Percentiles rank a stretch among this genome's conserved stretches.
Evolutionary conservation across 2,888 invertebrate genomes (phyloP).

Genomic region (Melolontha melolontha): DNA sequence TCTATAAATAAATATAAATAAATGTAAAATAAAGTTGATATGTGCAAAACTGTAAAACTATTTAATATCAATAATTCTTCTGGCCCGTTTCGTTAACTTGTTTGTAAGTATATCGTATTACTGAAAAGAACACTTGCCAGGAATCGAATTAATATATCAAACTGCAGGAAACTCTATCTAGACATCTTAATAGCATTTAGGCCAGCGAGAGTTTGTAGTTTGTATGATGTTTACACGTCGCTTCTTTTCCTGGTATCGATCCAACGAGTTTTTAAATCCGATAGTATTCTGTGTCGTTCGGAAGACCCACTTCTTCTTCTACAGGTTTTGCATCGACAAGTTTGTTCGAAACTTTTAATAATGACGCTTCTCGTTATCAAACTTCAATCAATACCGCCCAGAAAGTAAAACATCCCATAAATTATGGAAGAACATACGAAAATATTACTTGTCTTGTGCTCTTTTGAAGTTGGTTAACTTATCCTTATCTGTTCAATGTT

Average conservation of each 20-base stretch:
- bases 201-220: constrained; percentile 20
- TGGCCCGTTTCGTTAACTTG: no score
- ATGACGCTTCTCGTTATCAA: constrained; percentile 6
- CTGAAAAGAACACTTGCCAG: no score
- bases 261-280: constrained; percentile 25
- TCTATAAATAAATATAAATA: no score
- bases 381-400: constrained; percentile 10
- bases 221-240: constrained; percentile 9
- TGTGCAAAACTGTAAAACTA: no score
- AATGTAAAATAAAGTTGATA: no score
- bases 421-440: neutral
- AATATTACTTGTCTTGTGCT: neutral
- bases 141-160: constrained; percentile 13
- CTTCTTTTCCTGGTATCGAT: constrained; percentile 8
- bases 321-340: constrained; percentile 1
- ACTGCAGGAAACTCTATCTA: constrained; percentile 13
- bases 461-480: no score
- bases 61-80: no score
- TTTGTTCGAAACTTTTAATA: constrained; percentile 32
- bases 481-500: no score
- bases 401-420: neutral
- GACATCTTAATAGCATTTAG: constrained; percentile 27
- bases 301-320: constrained; percentile 8
- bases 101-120: no score
- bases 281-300: constrained; percentile 3